Base-by-base conservation (phyloP, 2,888 invertebrate species). In the Litoditis marina region DNA sequence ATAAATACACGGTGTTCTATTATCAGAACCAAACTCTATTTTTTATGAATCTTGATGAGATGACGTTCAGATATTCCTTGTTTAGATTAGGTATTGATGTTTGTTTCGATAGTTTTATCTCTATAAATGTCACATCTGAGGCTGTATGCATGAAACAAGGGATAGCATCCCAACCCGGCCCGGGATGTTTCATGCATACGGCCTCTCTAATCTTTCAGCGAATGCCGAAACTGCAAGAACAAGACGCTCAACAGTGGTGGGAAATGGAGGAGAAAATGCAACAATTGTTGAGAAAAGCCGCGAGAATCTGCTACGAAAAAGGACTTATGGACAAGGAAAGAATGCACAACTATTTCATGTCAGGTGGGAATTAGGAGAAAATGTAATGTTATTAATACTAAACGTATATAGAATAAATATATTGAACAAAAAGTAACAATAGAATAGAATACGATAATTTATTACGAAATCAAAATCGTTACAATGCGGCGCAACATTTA, bases 311-410 rank as follows among this genome's bases (percentile, higher is more conserved):
- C 19, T 90, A 88, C 80, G 89, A 90, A 32, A 87, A 89, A 71
- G 91, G 90, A 6, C 91, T 91, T 84, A 90, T 96, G 82, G 91
- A 91, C 78, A 89, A 91, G 75, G 94, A 94, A 58, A 89, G 90
- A 0, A 93, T 92, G 89, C 96, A 96, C 82, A 95, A 94, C 84
- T 96, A 95, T 83, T 95, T 94, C 82, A 96, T 96, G 95, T 94
- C 95, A 63, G 94, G 94, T 94, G 85, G 25, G 31, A 11, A n/a
- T n/a, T n/a, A n/a, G n/a, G n/a, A n/a, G n/a, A n/a, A n/a, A 34
- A 6, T 25, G 19, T 5, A 13, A 39, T 39, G 16, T 39, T 13
- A 16, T 39, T 39, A 13, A 16, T 11, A 11, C 16, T 39, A 39
- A 39, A 13, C 39, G 16, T 39, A 11, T 39, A 16, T 39, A 13